phyloP scores from a whole-genome alignment of 2,888 invertebrate species.

The Hyposoter dolosus region DNA sequence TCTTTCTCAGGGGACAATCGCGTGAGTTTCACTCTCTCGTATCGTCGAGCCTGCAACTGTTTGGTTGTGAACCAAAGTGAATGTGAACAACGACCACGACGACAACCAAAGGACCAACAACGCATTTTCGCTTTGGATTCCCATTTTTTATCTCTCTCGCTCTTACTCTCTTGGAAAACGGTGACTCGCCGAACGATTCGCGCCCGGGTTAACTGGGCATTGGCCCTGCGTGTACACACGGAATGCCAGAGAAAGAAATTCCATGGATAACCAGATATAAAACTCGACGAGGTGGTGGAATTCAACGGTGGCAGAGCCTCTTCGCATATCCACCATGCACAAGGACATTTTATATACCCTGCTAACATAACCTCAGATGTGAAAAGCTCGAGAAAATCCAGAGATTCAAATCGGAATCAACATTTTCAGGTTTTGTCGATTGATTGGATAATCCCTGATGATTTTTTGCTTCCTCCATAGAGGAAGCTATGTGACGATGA shows the following conservation, averaged over 20 bases:
- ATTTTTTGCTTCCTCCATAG: no score
- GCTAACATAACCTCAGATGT: background rate
- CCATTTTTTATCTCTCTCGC: background rate
- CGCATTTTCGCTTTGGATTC: slow-evolving; percentile 26
- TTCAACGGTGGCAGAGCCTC: slow-evolving; percentile 59
- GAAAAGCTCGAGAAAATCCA: background rate
- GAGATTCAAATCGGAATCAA: background rate
- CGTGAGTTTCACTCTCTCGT: slow-evolving; percentile 58
- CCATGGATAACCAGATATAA: slow-evolving; percentile 64
- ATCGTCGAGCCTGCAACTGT: slow-evolving; percentile 51
- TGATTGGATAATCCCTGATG: background rate
- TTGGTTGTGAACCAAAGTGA: slow-evolving; percentile 56
- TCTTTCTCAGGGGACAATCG: slow-evolving; percentile 60
- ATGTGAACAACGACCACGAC: slow-evolving; percentile 58
- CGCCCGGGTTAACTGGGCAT: slow-evolving; percentile 67
- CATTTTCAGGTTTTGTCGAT: background rate
- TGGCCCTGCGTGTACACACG: slow-evolving; percentile 64
- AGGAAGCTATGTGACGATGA: no score
- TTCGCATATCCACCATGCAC: slow-evolving; percentile 26
- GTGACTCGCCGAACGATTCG: slow-evolving; percentile 55
- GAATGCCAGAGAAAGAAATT: slow-evolving; percentile 65
- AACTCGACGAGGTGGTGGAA: slow-evolving; percentile 66
- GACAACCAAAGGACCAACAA: slow-evolving; percentile 46
- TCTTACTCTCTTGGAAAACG: background rate
- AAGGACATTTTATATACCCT: background rate